These are phyloP conservation scores for Lerista edwardsae DNA, from an alignment of 2,797 vertebrate genomes.

Conservation along the genomic window DNA sequence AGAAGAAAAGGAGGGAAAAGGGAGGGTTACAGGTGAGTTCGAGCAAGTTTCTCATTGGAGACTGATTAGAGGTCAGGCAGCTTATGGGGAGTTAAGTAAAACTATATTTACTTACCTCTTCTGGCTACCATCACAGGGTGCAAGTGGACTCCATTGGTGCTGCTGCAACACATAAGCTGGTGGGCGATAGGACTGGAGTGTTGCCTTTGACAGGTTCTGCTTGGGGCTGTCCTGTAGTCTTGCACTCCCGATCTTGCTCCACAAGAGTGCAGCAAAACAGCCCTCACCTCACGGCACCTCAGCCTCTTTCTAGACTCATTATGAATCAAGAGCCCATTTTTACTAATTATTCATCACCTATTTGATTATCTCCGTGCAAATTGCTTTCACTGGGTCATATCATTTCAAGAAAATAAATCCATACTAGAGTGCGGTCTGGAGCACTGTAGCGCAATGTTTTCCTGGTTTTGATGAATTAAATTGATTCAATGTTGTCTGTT, in stretches of 20 bases:
- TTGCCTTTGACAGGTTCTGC: too few species aligned
- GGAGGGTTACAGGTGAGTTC: too few species aligned
- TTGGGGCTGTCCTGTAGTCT: too few species aligned
- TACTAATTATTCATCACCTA: slow-evolving; percentile 51
- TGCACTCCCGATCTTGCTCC: not conserved
- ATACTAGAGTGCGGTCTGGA: slow-evolving; percentile 5
- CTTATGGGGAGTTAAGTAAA: too few species aligned
- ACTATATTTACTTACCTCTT: too few species aligned
- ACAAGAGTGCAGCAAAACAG: not conserved
- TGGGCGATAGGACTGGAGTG: too few species aligned
- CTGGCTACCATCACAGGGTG: too few species aligned
- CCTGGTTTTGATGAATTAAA: slow-evolving; percentile 47
- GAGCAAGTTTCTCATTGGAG: too few species aligned
- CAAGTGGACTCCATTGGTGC: too few species aligned
- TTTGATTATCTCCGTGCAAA: slow-evolving; percentile 41
- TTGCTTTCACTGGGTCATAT: slow-evolving; percentile 35
- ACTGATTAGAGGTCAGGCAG: too few species aligned
- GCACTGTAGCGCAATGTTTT: slow-evolving; percentile 44
- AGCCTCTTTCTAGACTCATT: not conserved
- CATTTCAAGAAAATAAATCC: slow-evolving; percentile 43
- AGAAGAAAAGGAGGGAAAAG: too few species aligned
- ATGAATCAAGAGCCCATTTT: slow-evolving; percentile 36
- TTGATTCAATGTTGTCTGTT: slow-evolving; percentile 58
- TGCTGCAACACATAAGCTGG: too few species aligned
- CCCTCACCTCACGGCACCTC: not conserved